Evolutionary conservation across 1,140 invertebrate genomes (phyloP).

Genomic region (Nymphalis io): DNA sequence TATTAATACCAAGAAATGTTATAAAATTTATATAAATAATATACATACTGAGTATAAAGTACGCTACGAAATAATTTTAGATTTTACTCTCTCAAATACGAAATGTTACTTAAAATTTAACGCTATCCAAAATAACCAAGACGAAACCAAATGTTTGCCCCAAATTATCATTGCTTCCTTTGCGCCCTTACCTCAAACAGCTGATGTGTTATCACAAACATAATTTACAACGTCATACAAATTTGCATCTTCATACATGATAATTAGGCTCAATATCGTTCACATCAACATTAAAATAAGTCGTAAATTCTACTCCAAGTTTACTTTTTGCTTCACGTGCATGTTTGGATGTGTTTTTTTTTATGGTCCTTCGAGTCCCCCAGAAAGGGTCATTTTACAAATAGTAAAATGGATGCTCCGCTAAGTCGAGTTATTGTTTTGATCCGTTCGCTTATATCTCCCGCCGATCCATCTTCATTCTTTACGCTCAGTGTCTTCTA

Average conservation of each 20-base stretch:
- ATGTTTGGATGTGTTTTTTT: constrained; percentile 33
- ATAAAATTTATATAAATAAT: no score
- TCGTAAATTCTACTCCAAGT: constrained; percentile 41
- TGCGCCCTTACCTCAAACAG: constrained; percentile 41
- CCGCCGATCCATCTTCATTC: constrained; percentile 42
- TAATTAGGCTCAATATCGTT: constrained; percentile 22
- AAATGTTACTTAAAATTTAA: constrained; percentile 13
- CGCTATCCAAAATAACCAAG: constrained; percentile 18
- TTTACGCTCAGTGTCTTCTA: constrained; percentile 38
- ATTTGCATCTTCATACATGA: not conserved
- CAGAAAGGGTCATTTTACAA: constrained; percentile 49
- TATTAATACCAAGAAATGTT: no score
- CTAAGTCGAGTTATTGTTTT: constrained; percentile 46
- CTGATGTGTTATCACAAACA: constrained; percentile 46
- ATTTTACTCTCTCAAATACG: not conserved
- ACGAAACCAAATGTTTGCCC: constrained; percentile 40
- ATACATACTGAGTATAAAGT: no score
- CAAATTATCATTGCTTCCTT: constrained; percentile 45
- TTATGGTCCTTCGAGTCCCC: constrained; percentile 35
- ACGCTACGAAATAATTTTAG: no score
- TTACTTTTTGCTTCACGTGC: constrained; percentile 40
- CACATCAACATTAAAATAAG: constrained; percentile 37
- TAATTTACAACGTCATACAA: constrained; percentile 11
- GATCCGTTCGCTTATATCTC: constrained; percentile 37
- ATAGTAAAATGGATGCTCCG: constrained; percentile 41